phyloP scores from a whole-genome alignment of 2,797 vertebrate species.

The Hippopotamyrus pictus region DNA sequence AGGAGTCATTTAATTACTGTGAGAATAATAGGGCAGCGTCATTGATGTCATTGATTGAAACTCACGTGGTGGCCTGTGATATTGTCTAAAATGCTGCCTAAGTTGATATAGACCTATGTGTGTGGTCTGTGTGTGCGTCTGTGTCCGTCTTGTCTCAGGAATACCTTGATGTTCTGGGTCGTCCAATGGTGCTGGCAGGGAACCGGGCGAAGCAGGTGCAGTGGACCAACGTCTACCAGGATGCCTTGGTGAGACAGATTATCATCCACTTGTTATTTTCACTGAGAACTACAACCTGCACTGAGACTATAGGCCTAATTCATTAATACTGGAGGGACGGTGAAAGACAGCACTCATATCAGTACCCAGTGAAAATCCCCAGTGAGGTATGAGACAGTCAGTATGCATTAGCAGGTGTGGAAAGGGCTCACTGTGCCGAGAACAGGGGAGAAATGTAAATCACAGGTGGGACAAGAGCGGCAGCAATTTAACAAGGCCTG shows the following conservation, averaged over 20 bases:
- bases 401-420: slow-evolving; percentile 15
- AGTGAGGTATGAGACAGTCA: not conserved
- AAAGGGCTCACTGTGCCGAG: not conserved
- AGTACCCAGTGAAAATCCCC: not conserved
- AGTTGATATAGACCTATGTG: not conserved
- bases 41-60: not conserved
- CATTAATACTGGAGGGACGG: not conserved
- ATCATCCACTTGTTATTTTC: not conserved
- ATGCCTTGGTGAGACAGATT: slow-evolving; percentile 77
- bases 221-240: slow-evolving; percentile 98
- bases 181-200: slow-evolving; percentile 94
- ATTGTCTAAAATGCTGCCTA: not conserved
- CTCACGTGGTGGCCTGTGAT: not conserved
- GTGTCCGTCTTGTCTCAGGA: slow-evolving; percentile 62
- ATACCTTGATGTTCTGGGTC: slow-evolving; percentile 91
- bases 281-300: not conserved
- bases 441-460: not conserved
- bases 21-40: not conserved
- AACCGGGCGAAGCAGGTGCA: slow-evolving; percentile 88
- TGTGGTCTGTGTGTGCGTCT: slow-evolving; percentile 33
- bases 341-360: not conserved
- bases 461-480: not conserved
- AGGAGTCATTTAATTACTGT: slow-evolving; percentile 2
- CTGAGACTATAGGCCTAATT: not conserved
- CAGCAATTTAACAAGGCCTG: not conserved